Conservation (phyloP, 1,140 invertebrate species). For the Atta texana region DNA sequence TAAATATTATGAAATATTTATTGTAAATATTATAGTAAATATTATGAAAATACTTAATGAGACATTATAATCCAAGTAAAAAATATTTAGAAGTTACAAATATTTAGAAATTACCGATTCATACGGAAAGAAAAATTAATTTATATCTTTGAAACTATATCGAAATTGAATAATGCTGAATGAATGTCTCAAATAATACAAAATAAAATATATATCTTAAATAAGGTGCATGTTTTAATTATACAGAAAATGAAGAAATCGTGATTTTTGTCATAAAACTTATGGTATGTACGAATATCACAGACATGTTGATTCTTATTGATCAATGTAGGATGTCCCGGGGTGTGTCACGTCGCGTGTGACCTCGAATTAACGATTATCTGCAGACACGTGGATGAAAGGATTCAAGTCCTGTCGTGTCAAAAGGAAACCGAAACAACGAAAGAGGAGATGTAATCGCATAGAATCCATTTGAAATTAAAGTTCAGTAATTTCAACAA, state of each 20-base stretch:
- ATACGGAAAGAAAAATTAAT: neutral
- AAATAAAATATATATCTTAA: neutral
- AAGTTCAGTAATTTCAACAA: neutral
- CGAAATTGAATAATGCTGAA: neutral
- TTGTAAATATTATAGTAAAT: no score
- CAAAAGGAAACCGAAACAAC: neutral
- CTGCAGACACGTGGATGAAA: slow-evolving; percentile 12
- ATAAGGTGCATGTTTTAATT: neutral
- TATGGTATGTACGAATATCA: neutral
- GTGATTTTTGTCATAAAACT: neutral
- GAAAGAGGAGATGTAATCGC: neutral
- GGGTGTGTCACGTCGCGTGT: slow-evolving; percentile 65
- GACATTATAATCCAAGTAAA: no score
- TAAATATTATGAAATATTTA: no score
- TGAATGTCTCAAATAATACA: neutral
- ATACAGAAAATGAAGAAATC: neutral
- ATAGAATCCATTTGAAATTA: neutral
- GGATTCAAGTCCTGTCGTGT: neutral
- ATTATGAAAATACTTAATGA: no score
- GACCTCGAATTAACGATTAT: slow-evolving; percentile 55
- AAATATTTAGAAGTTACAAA: neutral
- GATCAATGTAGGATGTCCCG: slow-evolving; percentile 1
- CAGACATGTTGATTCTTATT: slow-evolving; percentile 23
- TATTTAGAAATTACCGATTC: neutral
- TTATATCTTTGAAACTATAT: neutral